Base-by-base conservation (phyloP, 2,113 vertebrate genomes). In the Sander lucioperca region DNA sequence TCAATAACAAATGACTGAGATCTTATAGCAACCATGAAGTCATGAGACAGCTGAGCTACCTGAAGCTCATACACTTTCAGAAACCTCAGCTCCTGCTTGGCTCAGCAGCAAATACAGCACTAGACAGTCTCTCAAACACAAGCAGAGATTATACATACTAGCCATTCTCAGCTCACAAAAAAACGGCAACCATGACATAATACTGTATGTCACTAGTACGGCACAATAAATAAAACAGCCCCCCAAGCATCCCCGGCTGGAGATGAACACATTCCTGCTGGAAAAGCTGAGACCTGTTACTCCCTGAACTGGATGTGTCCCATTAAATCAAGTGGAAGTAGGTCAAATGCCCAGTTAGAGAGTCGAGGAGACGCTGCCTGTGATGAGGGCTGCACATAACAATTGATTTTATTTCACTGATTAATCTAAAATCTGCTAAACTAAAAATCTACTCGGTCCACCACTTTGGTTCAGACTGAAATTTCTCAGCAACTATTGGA, bases 291-390 rank as follows among this genome's bases (percentile, higher is more conserved):
- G 63, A 75, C 33, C 53, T 63, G 53, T 80, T 75, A 72, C 48
- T 85, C 59, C 71, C 39, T 82, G 82, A 86, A 88, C 86, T 85
- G 59, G 59, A 92, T 67, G 71, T 83, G 87, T 86, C 86, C 48
- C 62, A 88, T 87, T 80, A 77, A 85, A 88, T 88, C 74, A 79
- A 79, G 73, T 81, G 71, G 80, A 92, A 90, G 86, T 92, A 88
- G 91, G 90, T 91, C 89, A 91, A 84, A 48, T 18, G 43, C 67
- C 77, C 88, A 76, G 73, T 71, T 45, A 30, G 64, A 85, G 59
- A 88, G 59, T 50, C 4, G 6, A 54, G 43, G 39, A 61, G 57
- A 82, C 5, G 54, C 43, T 51, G 11, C 3, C 15, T 45, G 48
- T 71, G 36, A 74, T 65, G 1, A 71, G 3, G 27, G 14, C 53